phyloP scores from a whole-genome alignment of 2,113 vertebrate genomes.

The Lophotis ruficrista region DNA sequence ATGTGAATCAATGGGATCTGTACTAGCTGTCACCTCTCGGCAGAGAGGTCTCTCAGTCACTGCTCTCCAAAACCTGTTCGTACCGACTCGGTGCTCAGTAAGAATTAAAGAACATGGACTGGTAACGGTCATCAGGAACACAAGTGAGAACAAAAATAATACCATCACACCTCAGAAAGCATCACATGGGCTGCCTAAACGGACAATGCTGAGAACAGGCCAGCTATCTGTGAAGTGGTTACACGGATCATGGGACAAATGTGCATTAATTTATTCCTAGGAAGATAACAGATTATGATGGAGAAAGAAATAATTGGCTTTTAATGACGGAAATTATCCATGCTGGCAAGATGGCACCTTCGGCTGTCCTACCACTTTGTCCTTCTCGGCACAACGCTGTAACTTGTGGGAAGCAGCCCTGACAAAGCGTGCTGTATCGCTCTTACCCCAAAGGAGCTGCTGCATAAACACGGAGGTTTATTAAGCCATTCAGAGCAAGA shows the following conservation, averaged over 20 bases:
- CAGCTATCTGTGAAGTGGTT: background rate
- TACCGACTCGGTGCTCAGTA: background rate
- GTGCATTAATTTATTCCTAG: background rate
- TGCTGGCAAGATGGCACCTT: background rate
- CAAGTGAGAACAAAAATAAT: background rate
- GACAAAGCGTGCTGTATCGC: background rate
- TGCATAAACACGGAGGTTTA: background rate
- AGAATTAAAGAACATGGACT: background rate
- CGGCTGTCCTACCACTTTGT: background rate
- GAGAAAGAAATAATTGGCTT: conserved; percentile 1
- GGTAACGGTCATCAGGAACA: background rate
- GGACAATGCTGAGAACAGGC: background rate
- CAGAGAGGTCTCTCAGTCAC: background rate
- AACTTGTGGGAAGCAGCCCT: background rate
- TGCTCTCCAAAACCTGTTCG: background rate
- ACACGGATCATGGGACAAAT: background rate
- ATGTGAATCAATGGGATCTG: background rate
- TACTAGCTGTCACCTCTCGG: background rate
- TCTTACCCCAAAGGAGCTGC: background rate
- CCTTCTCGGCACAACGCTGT: background rate
- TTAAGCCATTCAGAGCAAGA: background rate
- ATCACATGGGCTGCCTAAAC: background rate
- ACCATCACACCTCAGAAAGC: background rate
- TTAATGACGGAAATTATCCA: background rate
- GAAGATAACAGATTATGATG: background rate